phyloP scores from a whole-genome alignment of 1,140 invertebrate genomes.

The Habropoda laboriosa region DNA sequence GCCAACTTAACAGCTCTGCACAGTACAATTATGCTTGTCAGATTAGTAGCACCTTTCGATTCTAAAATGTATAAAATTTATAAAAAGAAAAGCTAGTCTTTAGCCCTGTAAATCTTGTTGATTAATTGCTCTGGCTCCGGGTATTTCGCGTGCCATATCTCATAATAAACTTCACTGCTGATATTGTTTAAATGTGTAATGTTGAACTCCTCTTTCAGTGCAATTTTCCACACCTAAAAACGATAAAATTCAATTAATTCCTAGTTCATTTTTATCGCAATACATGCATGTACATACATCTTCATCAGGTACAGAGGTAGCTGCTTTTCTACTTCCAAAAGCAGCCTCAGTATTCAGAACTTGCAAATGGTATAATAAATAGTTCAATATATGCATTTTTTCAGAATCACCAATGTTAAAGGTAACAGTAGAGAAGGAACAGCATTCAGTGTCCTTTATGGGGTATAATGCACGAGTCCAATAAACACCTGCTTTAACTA shows the following conservation, averaged over 20 bases:
- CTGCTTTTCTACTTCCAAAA: constrained; percentile 74
- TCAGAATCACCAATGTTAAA: constrained; percentile 79
- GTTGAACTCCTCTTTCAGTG: constrained; percentile 78
- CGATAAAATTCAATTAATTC: neutral
- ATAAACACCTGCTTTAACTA: constrained; percentile 77
- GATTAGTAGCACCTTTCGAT: neutral
- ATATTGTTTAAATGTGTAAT: constrained; percentile 75
- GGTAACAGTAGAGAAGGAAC: constrained; percentile 78
- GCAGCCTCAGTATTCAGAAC: constrained; percentile 70
- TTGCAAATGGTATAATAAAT: constrained; percentile 79
- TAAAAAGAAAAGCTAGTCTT: neutral
- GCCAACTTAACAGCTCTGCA: neutral
- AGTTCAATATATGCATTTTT: constrained; percentile 80
- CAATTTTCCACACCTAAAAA: constrained; percentile 78
- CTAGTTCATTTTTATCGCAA: neutral
- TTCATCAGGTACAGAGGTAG: constrained; percentile 73
- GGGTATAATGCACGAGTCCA: constrained; percentile 81
- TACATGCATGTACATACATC: constrained; percentile 66
- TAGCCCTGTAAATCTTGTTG: constrained; percentile 60
- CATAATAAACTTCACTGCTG: constrained; percentile 76
- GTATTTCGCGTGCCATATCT: constrained; percentile 78
- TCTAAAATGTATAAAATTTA: constrained; percentile 7
- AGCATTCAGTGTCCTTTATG: constrained; percentile 74
- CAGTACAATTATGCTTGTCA: too few species aligned
- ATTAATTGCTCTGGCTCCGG: constrained; percentile 76